Conservation (phyloP, 2,113 vertebrate species). For the Rhinogobius similis region DNA sequence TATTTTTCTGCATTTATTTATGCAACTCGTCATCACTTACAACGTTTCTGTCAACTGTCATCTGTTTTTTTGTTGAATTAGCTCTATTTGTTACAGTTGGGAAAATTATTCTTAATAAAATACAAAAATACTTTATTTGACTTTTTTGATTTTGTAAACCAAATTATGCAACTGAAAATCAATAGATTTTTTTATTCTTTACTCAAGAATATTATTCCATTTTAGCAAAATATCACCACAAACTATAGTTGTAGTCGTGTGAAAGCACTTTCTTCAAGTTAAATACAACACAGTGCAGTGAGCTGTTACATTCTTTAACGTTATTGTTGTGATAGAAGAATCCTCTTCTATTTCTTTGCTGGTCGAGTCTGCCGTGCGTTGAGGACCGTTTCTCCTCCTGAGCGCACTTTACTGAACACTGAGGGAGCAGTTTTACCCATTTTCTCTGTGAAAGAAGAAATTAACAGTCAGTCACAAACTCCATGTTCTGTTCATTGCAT, state of each 20-base stretch:
- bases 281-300: neutral
- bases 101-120: constrained; percentile 51
- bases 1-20: constrained; percentile 3
- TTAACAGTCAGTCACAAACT: neutral
- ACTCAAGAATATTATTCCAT: too few relatives aligned
- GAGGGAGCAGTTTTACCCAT: constrained; percentile 85
- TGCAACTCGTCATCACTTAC: neutral
- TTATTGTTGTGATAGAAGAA: neutral
- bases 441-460: constrained; percentile 79
- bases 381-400: constrained; percentile 87
- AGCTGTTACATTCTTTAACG: neutral
- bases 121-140: neutral
- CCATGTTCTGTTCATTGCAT: too few relatives aligned
- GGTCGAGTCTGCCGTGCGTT: constrained; percentile 73
- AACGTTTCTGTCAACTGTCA: neutral
- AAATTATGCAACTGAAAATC: neutral
- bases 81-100: constrained; percentile 32
- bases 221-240: too few relatives aligned
- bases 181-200: neutral
- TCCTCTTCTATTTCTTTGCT: constrained; percentile 52
- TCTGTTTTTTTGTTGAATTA: constrained; percentile 33
- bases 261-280: neutral
- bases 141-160: neutral
- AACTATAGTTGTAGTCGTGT: too few relatives aligned
- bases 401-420: constrained; percentile 85